Evolutionary conservation across 2,888 invertebrate species (phyloP), one percentile per base, ranked within the genome.

Genomic region (Folsomia candida): DNA sequence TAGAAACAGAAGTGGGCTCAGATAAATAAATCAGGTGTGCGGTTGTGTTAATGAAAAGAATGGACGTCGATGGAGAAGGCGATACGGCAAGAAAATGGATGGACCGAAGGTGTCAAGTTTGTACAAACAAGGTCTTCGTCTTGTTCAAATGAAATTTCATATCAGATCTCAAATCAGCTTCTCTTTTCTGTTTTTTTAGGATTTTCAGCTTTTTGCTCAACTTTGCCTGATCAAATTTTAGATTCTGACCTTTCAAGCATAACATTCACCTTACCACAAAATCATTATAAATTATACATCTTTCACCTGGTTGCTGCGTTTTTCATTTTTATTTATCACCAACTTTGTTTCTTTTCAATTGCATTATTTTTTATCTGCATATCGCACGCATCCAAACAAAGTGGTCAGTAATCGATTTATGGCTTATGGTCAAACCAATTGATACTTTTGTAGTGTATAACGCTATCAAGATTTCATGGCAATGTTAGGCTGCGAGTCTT

Each of bases 11-110:
- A 75, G 72, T 73, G 70, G 72, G 71, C 70, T 70, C 69, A 71
- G 70, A 71, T 70, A 73, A 75, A 75, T 75, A 75, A 75, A 73
- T 75, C 75, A 75, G 75, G 72, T 71, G n/a, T n/a, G 75, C 72
- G 75, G 72, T 59, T 62, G 72, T 71, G 75, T 69, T 73, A 75
- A 75, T 75, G 75, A 75, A 75, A 73, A 72, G 75, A 75, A 71
- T 70, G 72, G 66, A 73, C 71, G 72, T 73, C 71, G 75, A 75
- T 74, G 69, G 63, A 60, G 61, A 51, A 26, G 37, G 37, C 28
- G 74, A 71, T 65, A 68, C 57, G 66, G 26, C 11, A 54, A 18
- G 66, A 54, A 29, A 37, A 28, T 51, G 61, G 67, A 69, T 68
- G 66, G 66, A 69, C 67, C 60, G 47, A 28, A 72, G 71, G 72